A percentile compares a stretch with the other conserved stretches of the same genome.
Evolutionary conservation across 2,797 vertebrate genomes (phyloP).

Genomic region (Mionectes olivaceus): DNA sequence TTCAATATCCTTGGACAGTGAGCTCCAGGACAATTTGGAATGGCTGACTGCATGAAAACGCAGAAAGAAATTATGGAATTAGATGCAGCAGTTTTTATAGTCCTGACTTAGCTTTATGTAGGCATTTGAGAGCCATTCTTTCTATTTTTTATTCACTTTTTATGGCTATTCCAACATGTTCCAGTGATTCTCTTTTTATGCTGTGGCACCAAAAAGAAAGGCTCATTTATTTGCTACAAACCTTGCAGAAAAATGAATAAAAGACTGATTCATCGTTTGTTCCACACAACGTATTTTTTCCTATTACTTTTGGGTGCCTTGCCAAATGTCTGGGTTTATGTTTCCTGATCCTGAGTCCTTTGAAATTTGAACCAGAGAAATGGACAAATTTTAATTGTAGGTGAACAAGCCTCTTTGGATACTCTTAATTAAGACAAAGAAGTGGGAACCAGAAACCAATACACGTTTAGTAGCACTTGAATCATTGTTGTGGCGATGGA

Average conservation of each 20-base stretch:
- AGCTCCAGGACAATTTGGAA: constrained; percentile 55
- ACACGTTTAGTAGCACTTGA: not conserved
- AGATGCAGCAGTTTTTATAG: constrained; percentile 68
- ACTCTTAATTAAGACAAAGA: not conserved
- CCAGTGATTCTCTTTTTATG: constrained; percentile 71
- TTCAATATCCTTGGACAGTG: constrained; percentile 41
- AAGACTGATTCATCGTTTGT: constrained; percentile 67
- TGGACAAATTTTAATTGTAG: not conserved
- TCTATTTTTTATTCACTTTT: constrained; percentile 72
- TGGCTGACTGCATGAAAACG: constrained; percentile 57
- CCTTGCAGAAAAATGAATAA: constrained; percentile 72
- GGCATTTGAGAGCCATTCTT: constrained; percentile 72
- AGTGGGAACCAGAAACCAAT: not conserved
- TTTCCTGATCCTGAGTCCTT: constrained; percentile 35
- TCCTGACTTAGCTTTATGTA: constrained; percentile 69
- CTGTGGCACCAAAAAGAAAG: constrained; percentile 70
- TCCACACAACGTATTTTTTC: constrained; percentile 38
- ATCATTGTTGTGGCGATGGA: not conserved
- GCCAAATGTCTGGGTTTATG: constrained; percentile 16
- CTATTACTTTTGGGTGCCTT: constrained; percentile 42
- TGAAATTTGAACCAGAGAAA: constrained; percentile 57
- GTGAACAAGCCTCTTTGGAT: not conserved
- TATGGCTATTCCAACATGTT: constrained; percentile 70
- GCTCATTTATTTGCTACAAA: constrained; percentile 71
- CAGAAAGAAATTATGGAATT: constrained; percentile 65